Evolutionary conservation across 2,113 vertebrate genomes (phyloP).

Genomic region (Spea bombifrons): DNA sequence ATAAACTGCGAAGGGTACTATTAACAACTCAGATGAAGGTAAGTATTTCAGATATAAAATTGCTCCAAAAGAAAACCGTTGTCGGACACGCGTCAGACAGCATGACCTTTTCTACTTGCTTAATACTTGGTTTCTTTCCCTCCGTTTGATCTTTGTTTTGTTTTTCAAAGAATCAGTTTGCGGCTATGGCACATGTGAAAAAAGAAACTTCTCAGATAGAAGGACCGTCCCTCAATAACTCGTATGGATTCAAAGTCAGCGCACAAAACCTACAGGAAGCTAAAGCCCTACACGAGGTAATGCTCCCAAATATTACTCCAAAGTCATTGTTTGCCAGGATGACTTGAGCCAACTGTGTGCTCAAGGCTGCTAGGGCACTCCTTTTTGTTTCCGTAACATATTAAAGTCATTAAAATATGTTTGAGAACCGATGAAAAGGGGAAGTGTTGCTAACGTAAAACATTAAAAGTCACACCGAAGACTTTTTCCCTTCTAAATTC

Average conservation of each 20-base stretch:
- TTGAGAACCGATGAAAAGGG: too few relatives aligned
- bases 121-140: not conserved
- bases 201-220: conserved; percentile 90
- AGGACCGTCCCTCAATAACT: conserved; percentile 90
- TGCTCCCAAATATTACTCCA: not conserved
- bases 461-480: too few relatives aligned
- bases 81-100: too few relatives aligned
- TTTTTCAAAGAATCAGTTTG: conserved; percentile 82
- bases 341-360: too few relatives aligned
- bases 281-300: conserved; percentile 95
- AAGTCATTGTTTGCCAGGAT: not conserved
- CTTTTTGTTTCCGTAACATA: too few relatives aligned
- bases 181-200: conserved; percentile 75
- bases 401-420: too few relatives aligned
- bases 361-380: too few relatives aligned
- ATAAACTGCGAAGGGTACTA: conserved; percentile 79
- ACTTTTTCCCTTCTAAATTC: too few relatives aligned
- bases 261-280: conserved; percentile 94
- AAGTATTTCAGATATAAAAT: conserved; percentile 35
- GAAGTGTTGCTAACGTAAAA: too few relatives aligned
- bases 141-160: not conserved
- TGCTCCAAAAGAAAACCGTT: too few relatives aligned
- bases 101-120: too few relatives aligned
- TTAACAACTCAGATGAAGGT: conserved; percentile 90
- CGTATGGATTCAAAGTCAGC: conserved; percentile 95